These are phyloP conservation scores for Falcunculus frontatus DNA, from an alignment of 2,113 vertebrate genomes.

Conservation along the genomic window DNA sequence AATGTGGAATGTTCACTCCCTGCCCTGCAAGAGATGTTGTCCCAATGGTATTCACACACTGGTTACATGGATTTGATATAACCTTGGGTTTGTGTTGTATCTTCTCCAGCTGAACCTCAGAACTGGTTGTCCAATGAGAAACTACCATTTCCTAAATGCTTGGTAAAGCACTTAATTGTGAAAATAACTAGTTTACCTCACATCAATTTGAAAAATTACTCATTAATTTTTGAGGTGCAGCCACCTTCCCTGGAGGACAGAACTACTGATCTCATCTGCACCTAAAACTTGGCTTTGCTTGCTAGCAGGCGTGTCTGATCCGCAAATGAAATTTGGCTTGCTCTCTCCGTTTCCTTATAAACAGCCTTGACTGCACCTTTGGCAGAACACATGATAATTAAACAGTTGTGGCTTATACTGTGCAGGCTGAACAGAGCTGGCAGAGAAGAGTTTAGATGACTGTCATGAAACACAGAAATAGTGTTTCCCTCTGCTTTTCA, in stretches of 20 bases:
- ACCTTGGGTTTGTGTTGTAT: background rate
- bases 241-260: slow-evolving; percentile 57
- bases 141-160: background rate
- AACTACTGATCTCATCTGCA: slow-evolving; percentile 55
- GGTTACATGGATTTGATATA: background rate
- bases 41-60: background rate
- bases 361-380: slow-evolving; percentile 51
- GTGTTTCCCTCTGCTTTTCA: background rate
- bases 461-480: background rate
- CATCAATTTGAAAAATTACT: slow-evolving; percentile 57
- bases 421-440: background rate
- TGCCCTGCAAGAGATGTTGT: background rate
- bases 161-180: slow-evolving; percentile 55
- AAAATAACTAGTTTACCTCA: slow-evolving; percentile 59
- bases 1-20: background rate
- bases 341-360: slow-evolving; percentile 15
- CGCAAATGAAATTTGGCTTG: slow-evolving; percentile 54
- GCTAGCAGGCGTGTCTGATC: slow-evolving; percentile 48
- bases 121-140: slow-evolving; percentile 22
- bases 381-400: slow-evolving; percentile 43
- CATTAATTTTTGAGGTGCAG: slow-evolving; percentile 56
- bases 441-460: background rate
- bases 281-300: slow-evolving; percentile 46
- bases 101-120: slow-evolving; percentile 12
- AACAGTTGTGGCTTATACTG: background rate